Evolutionary conservation across 2,888 invertebrate species (phyloP), one percentile per base, ranked within the genome.

Genomic region (Antheraea yamamai): DNA sequence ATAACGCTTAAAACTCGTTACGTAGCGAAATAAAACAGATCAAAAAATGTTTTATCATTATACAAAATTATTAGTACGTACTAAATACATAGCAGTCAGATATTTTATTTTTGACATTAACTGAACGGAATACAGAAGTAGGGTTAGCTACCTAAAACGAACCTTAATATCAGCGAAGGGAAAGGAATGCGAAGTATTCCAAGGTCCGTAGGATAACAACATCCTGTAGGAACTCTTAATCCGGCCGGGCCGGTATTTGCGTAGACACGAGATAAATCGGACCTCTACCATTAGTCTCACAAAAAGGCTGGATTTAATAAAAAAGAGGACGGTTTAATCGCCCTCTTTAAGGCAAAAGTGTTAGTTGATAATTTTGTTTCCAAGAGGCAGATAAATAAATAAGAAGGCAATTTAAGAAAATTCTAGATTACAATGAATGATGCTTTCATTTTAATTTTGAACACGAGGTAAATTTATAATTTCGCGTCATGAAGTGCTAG

Each of bases 161-260:
- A 70, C 39, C n/a, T 23, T 39, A 70, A 70, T 70, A 70, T 70
- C n/a, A 70, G 35, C 20, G 39, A 70, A 70, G 70, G 70, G 70
- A 14, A n/a, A n/a, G 74, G 74, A 70, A 74, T 70, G 52, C 58
- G 55, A 51, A 35, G 70, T 51, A 74, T 55, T 51, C 55, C 74
- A 64, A 75, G 73, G 61, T 73, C 77, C 61, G 66, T n/a, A 20
- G 61, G 58, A 74, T 76, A 74, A 76, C 71, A 72, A 75, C 75
- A 76, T 74, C 74, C 61, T 61, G 71, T 72, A 73, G 72, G 39
- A 74, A 73, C 73, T 77, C 75, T 75, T 77, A 77, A 77, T 77
- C 77, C 74, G 71, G 30, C 51, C n/a, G 51, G 70, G 26, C 74
- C 70, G 77, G 74, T 73, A 77, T 77, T 74, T 73, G 73, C 73